Evolutionary conservation across 2,797 vertebrate species (phyloP), one percentile per base, ranked within the genome.

Genomic region (Hydrocynus forskahlii): DNA sequence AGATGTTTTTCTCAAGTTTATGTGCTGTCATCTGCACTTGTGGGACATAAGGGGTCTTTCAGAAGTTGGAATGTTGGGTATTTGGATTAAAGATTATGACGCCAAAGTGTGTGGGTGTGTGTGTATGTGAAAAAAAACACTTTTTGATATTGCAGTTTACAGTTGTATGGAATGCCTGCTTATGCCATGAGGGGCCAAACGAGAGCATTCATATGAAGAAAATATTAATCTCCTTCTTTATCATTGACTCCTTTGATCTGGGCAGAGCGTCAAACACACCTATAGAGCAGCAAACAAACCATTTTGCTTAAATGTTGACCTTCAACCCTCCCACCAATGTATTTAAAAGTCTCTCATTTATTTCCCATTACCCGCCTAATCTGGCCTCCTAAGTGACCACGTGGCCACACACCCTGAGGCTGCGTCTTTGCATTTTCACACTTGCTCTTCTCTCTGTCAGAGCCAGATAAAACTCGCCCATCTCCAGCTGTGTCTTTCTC

Each of bases 401-500:
- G 38, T 79, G 78, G 82, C 74, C 87, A 89, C 86, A 69, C 86
- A 86, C 83, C 86, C 70, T 21, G 67, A 55, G 63, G 63, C 63
- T 35, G 63, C 29, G 52, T 81, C 83, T 88, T 90, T 87, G 90
- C 90, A 87, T 88, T 90, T 89, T 91, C 86, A 89, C 92, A 86
- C 85, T 71, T 82, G 75, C 70, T 84, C 84, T 84, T 29, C 66
- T 84, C 84, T 84, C 84, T 78, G 78, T 80, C 83, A 80, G 81
- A 78, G 62, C 81, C 77, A 87, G 86, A 83, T 85, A 73, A 91
- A 90, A 62, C 35, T 76, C 84, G 78, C 87, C 87, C 84, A 86
- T 35, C 82, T 92, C 92, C 91, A 91, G 90, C 93, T 93, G 92
- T 91, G 92, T 86, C 84, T 90, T 91, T 91, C 91, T 91, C 83